Evolutionary conservation across 2,888 invertebrate genomes (phyloP).

Genomic region (Chymomyza fuscimana): DNA sequence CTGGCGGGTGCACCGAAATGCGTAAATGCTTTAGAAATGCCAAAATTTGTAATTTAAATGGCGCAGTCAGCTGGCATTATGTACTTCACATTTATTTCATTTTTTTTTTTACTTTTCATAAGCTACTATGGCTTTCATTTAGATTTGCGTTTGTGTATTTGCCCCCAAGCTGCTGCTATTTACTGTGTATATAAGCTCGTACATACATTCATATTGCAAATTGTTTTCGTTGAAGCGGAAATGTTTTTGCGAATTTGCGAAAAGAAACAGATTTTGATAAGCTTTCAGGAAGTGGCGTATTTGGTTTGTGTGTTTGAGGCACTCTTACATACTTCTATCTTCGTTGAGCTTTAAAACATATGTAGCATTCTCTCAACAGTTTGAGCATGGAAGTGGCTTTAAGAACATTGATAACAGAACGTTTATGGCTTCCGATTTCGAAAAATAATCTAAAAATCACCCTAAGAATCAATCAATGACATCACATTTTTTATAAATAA

Average conservation of each 20-base stretch:
- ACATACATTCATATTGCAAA: constrained; percentile 22
- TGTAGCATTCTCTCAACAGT: background rate
- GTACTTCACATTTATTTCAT: constrained; percentile 24
- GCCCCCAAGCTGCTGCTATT: background rate
- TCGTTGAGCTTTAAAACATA: background rate
- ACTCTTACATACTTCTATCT: background rate
- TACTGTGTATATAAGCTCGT: constrained; percentile 4
- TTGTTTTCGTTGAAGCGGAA: constrained; percentile 32
- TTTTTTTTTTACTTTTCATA: background rate
- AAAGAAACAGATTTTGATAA: constrained; percentile 22
- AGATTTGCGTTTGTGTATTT: background rate
- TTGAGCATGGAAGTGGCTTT: background rate
- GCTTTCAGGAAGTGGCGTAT: constrained; percentile 19
- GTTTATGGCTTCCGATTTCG: no score
- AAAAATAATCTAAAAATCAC: no score
- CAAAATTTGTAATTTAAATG: constrained; percentile 5
- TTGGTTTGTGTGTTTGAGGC: constrained; percentile 8
- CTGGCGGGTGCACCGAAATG: background rate
- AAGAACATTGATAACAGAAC: background rate
- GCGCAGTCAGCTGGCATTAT: background rate
- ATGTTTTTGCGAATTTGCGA: constrained; percentile 33
- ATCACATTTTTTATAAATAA: background rate
- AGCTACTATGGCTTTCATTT: background rate
- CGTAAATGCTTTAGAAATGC: background rate
- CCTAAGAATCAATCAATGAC: background rate